These are phyloP conservation scores for Empidonax traillii DNA, from an alignment of 2,113 vertebrate genomes.

Conservation along the genomic window DNA sequence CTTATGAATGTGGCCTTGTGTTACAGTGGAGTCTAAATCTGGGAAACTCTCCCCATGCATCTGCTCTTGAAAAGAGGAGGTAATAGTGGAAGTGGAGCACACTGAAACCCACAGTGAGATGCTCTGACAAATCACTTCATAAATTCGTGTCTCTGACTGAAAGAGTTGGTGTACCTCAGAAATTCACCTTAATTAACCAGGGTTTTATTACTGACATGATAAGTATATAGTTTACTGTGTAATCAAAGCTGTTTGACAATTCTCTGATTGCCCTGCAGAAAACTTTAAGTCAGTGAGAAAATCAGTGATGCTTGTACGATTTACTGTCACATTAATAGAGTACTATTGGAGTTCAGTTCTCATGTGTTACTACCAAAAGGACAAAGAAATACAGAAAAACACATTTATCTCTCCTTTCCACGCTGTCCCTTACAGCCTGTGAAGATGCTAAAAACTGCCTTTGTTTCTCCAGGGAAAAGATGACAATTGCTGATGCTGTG, in stretches of 20 bases:
- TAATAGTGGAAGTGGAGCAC: not conserved
- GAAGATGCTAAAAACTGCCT: not conserved
- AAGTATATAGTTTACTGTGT: not conserved
- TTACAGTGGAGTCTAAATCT: not conserved
- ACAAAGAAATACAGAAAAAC: not conserved
- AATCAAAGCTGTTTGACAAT: not conserved
- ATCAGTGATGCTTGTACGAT: not conserved
- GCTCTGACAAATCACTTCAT: not conserved
- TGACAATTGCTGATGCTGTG: not conserved
- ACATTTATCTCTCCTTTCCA: not conserved
- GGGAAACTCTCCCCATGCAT: not conserved
- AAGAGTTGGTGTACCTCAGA: not conserved
- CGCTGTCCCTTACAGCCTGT: not conserved
- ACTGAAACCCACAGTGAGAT: not conserved
- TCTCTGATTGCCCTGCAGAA: not conserved
- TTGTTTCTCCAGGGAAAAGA: not conserved
- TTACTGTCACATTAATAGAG: not conserved
- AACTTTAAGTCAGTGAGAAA: not conserved
- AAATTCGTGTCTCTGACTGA: not conserved
- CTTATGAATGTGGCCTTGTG: not conserved
- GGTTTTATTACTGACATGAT: not conserved
- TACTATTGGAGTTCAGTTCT: not conserved
- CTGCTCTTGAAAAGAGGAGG: not conserved
- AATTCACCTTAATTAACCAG: not conserved
- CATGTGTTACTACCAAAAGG: not conserved